phyloP scores from a whole-genome alignment of 92 coral and sea anemone genomes.

The Palythoa heliodiscus region DNA sequence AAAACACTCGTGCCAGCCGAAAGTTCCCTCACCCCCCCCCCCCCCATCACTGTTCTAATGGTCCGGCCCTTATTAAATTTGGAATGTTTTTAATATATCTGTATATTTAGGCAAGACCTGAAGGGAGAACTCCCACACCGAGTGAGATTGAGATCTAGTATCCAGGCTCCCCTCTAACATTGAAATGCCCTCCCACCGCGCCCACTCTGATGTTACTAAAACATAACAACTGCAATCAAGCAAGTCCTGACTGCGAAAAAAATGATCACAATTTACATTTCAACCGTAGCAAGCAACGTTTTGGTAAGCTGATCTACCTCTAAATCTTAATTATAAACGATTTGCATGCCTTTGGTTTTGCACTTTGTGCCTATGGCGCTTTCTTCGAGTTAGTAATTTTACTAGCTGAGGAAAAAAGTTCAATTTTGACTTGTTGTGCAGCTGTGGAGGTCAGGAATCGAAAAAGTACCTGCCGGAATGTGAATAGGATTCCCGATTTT shows the following conservation, averaged over 20 bases:
- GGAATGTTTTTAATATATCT: neutral
- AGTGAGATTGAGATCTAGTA: neutral
- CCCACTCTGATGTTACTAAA: neutral
- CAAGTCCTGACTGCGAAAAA: neutral
- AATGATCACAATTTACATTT: constrained; percentile 2
- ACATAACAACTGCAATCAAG: neutral
- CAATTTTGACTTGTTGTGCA: too few species aligned
- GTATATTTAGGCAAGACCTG: neutral
- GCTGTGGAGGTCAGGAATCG: too few species aligned
- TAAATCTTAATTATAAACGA: neutral
- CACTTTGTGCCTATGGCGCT: neutral
- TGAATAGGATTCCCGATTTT: too few species aligned
- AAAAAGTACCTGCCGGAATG: too few species aligned
- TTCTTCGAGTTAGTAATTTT: neutral
- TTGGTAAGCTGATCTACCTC: neutral
- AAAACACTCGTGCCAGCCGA: too few species aligned
- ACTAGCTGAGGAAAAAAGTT: neutral
- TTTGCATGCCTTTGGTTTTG: neutral
- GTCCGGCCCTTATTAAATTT: too few species aligned
- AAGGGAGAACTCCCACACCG: too few species aligned
- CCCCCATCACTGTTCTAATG: too few species aligned
- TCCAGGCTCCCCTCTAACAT: constrained; percentile 1
- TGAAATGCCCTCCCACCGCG: neutral
- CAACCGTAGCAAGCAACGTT: neutral
- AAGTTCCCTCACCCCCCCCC: too few species aligned